These are phyloP conservation scores for Pyrocoelia pectoralis DNA, from an alignment of 2,888 invertebrate genomes.

Conservation along the genomic window DNA sequence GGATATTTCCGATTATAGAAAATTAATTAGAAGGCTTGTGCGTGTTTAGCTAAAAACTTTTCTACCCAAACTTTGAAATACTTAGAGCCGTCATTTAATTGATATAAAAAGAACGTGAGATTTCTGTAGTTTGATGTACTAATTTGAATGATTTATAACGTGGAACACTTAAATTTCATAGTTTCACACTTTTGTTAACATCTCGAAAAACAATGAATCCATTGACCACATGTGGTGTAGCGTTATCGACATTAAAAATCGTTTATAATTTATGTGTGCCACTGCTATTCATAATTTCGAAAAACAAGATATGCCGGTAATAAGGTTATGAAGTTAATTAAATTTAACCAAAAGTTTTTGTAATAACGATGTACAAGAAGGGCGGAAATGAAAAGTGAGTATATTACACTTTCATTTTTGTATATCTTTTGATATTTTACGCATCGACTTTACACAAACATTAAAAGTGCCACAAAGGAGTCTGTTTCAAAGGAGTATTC, in stretches of 20 bases:
- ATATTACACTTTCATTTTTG: not conserved
- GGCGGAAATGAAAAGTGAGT: not conserved
- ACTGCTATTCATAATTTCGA: not conserved
- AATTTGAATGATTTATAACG: too few relatives aligned
- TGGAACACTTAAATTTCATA: too few relatives aligned
- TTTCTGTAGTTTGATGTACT: too few relatives aligned
- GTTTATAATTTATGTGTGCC: not conserved
- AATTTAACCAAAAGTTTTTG: too few relatives aligned
- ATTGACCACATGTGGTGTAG: constrained; percentile 1
- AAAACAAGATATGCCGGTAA: too few relatives aligned
- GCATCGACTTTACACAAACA: not conserved
- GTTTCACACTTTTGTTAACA: too few relatives aligned
- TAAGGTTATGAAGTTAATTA: too few relatives aligned
- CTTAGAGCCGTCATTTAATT: not conserved
- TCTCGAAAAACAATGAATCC: not conserved
- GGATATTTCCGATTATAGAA: constrained; percentile 30
- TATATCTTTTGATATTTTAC: not conserved
- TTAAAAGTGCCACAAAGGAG: not conserved
- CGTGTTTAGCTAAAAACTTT: constrained; percentile 10
- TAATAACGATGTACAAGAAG: not conserved
- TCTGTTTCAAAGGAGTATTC: not conserved
- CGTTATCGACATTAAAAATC: constrained; percentile 16
- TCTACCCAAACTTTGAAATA: not conserved
- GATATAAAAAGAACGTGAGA: not conserved
- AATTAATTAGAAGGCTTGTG: constrained; percentile 26